Percentiles rank a stretch among this genome's conserved stretches.
Conservation (phyloP, 2,113 vertebrate genomes). For the Archilochus colubris region DNA sequence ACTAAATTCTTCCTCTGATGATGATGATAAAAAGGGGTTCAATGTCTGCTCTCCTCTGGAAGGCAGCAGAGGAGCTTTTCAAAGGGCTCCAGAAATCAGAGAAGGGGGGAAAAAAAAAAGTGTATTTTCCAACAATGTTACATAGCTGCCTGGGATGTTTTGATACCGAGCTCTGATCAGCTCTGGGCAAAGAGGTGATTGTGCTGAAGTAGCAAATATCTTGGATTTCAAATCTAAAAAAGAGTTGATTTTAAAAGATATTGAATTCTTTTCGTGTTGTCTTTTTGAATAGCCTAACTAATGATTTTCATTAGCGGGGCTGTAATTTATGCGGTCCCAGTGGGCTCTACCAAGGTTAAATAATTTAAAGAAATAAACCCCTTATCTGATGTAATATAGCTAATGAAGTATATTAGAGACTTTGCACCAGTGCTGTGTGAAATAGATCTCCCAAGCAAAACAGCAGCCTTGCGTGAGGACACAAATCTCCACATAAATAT, state of each 20-base stretch:
- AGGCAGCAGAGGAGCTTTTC: background rate
- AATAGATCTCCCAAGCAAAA: slow-evolving; percentile 62
- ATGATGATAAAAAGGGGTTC: background rate
- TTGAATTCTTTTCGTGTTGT: slow-evolving; percentile 61
- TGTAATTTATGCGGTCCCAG: slow-evolving; percentile 77
- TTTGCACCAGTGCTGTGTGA: slow-evolving; percentile 27
- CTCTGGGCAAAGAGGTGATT: background rate
- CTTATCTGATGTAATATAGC: slow-evolving; percentile 71
- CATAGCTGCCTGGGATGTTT: background rate
- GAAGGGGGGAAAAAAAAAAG: rapidly evolving
- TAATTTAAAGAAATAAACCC: slow-evolving; percentile 81
- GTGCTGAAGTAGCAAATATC: background rate
- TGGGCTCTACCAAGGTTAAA: slow-evolving; percentile 78
- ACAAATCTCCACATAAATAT: slow-evolving; percentile 77
- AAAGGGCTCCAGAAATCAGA: background rate
- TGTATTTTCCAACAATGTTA: background rate
- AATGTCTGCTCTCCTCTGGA: background rate
- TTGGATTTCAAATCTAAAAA: background rate
- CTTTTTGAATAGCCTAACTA: slow-evolving; percentile 70
- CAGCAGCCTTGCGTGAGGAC: slow-evolving; percentile 56
- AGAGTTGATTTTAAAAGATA: slow-evolving; percentile 28
- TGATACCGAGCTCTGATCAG: background rate
- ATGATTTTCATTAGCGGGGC: slow-evolving; percentile 81
- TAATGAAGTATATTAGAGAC: slow-evolving; percentile 75
- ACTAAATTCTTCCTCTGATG: background rate